phyloP scores from a whole-genome alignment of 2,113 vertebrate genomes.

The Xerus inauris region DNA sequence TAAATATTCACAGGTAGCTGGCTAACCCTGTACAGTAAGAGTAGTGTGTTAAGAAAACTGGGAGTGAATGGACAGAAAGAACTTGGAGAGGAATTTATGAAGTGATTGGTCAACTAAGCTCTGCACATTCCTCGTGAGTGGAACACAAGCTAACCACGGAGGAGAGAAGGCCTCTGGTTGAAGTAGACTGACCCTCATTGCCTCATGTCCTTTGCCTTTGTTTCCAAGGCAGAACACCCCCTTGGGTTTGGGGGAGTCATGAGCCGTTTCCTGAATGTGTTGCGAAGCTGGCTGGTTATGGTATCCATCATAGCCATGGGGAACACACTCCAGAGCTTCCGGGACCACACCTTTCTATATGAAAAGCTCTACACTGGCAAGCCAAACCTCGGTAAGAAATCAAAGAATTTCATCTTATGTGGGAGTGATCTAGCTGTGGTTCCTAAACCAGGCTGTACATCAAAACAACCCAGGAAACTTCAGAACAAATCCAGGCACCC shows the following conservation, averaged over 20 bases:
- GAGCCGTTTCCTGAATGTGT: constrained; percentile 94
- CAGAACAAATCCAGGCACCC: not conserved
- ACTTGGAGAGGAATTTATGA: not conserved
- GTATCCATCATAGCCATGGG: constrained; percentile 95
- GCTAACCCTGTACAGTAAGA: not conserved
- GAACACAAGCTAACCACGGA: not conserved
- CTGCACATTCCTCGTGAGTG: not conserved
- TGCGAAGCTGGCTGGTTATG: constrained; percentile 97
- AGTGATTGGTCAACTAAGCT: too few relatives aligned
- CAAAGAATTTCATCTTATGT: not conserved
- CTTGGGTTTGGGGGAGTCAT: constrained; percentile 81
- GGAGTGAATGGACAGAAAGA: not conserved
- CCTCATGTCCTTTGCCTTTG: not conserved
- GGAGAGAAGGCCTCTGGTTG: not conserved
- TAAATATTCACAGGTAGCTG: not conserved
- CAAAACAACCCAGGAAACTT: not conserved
- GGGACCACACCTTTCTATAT: constrained; percentile 95
- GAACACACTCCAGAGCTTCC: constrained; percentile 96
- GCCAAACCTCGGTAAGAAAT: constrained; percentile 91
- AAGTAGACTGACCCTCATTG: not conserved
- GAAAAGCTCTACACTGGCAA: constrained; percentile 96
- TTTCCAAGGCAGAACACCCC: constrained; percentile 57
- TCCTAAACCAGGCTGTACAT: not conserved
- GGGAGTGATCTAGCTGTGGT: not conserved
- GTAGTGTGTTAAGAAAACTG: not conserved